A percentile compares a stretch with the other conserved stretches of the same genome.
phyloP scores from a whole-genome alignment of 2,113 vertebrate species.

The Chaetops frenatus region DNA sequence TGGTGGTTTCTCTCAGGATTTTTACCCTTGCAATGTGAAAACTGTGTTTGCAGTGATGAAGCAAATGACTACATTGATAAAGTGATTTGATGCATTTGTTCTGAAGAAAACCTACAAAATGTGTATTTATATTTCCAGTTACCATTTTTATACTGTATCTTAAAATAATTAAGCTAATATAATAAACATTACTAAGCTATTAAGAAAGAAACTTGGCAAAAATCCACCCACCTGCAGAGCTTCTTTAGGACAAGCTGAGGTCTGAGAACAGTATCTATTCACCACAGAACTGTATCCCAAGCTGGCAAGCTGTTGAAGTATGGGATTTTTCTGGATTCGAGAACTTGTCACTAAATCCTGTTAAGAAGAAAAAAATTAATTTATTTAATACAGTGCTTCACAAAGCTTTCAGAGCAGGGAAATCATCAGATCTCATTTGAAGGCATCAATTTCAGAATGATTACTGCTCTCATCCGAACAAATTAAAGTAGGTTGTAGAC shows the following conservation, averaged over 20 bases:
- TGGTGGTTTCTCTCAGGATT: neutral
- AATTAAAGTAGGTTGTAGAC: neutral
- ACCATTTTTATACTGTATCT: neutral
- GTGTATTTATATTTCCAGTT: neutral
- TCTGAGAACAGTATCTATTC: constrained; percentile 70
- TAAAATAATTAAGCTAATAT: neutral
- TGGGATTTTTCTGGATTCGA: constrained; percentile 53
- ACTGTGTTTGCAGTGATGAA: neutral
- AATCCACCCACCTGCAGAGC: constrained; percentile 72
- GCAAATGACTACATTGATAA: neutral
- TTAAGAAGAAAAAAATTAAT: neutral
- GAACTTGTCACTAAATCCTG: constrained; percentile 76
- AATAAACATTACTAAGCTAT: neutral
- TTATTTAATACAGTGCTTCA: neutral
- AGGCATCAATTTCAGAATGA: neutral
- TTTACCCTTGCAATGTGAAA: neutral
- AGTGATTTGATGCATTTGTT: neutral
- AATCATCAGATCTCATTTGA: neutral
- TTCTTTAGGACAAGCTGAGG: constrained; percentile 65
- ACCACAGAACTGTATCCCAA: constrained; percentile 80
- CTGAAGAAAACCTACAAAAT: neutral
- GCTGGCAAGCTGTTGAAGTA: constrained; percentile 67
- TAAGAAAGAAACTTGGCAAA: neutral
- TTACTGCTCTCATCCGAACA: neutral
- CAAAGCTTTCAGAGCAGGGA: neutral